Evolutionary conservation across 2,888 invertebrate species (phyloP).

Genomic region (Schizotus pectinicornis): DNA sequence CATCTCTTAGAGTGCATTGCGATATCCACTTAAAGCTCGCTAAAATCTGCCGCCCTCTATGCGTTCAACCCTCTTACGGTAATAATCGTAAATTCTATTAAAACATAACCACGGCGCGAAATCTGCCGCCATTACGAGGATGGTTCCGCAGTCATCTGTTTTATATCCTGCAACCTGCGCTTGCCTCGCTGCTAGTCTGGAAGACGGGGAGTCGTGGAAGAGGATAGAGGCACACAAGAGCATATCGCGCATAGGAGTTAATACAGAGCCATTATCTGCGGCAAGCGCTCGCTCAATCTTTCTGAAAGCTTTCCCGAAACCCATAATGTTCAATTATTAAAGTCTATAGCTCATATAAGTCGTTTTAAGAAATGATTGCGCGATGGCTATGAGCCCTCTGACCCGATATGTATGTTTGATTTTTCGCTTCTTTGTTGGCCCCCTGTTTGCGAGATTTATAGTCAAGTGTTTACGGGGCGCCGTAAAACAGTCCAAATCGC

Average conservation of each 20-base stretch:
- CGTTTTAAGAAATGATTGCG: constrained; percentile 58
- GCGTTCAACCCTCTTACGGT: constrained; percentile 50
- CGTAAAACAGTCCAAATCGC: not conserved
- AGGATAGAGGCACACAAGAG: constrained; percentile 12
- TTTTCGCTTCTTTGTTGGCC: constrained; percentile 47
- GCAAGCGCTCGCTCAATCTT: constrained; percentile 55
- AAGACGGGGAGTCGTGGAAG: not conserved
- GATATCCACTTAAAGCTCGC: constrained; percentile 54
- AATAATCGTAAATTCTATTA: constrained; percentile 63
- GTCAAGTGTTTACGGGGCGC: constrained; percentile 16
- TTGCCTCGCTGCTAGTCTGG: constrained; percentile 8
- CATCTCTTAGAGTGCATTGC: constrained; percentile 54
- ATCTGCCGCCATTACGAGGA: constrained; percentile 60
- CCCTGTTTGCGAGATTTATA: constrained; percentile 34
- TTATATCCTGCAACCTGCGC: constrained; percentile 49
- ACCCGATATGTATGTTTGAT: constrained; percentile 56
- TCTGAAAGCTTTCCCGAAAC: constrained; percentile 58
- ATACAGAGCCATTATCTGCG: constrained; percentile 49
- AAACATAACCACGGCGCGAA: constrained; percentile 62
- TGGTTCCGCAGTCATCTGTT: constrained; percentile 58
- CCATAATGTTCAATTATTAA: constrained; percentile 61
- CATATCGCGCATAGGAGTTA: constrained; percentile 37
- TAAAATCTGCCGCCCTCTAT: constrained; percentile 52
- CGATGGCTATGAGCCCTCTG: constrained; percentile 42
- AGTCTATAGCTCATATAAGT: constrained; percentile 59